Base-by-base conservation (phyloP, 2,797 vertebrate genomes). In the Pogonophryne albipinna region DNA sequence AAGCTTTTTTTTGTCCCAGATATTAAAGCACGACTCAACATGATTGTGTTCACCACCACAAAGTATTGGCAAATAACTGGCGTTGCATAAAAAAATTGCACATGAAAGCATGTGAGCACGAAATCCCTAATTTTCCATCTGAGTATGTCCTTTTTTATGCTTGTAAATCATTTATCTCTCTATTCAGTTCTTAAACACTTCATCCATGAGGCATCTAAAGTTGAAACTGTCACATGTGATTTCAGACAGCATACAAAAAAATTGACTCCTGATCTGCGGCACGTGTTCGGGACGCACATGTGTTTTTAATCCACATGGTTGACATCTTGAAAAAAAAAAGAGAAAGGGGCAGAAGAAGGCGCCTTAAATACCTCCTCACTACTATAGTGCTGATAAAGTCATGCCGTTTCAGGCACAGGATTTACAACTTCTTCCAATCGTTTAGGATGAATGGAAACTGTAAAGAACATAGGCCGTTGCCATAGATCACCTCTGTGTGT, bases 361-460 rank as follows among this genome's bases (percentile, higher is more conserved):
- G 13, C 10, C 49, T 60, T 66, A 53, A 72, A 55, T 47, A 78
- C 53, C 23, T 15, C 23, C 53, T 9, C 49, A 7, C 10, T 0
- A 57, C 20, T 42, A 6, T 20, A 8, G 31, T 17, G 50, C 76
- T 61, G 66, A 86, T 8, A 69, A 55, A 41, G 63, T 34, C 49
- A 9, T 20, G 74, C 53, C 46, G 55, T 66, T 55, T 12, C 61
- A 31, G 66, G 2, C 12, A 41, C 17, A 61, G 19, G 78, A 86
- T 90, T 79, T 86, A 90, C 74, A 61, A n/a, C 80, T 73, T 72
- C 78, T 88, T 61, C n/a, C 50, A 42, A 63, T 76, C 50, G 27
- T 73, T 66, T 13, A 57, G 44, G 77, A 85, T 74, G 60, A 66
- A 85, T 56, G 63, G 49, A 69, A 76, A 80, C 19, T 38, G 55